phyloP scores from a whole-genome alignment of 2,888 invertebrate genomes.

The Lamellibrachia satsuma region DNA sequence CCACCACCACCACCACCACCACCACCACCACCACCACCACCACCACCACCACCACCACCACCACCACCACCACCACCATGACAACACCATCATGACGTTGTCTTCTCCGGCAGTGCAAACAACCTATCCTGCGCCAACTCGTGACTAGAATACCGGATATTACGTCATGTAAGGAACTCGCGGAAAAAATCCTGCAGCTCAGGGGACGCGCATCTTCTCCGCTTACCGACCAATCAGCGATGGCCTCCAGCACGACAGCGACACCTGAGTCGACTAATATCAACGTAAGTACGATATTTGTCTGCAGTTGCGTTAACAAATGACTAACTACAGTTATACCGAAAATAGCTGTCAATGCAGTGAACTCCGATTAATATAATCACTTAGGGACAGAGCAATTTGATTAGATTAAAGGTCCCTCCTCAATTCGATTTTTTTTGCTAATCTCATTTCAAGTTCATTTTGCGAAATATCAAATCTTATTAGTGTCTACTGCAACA shows the following conservation, averaged over 20 bases:
- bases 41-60: too few relatives aligned
- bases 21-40: background rate
- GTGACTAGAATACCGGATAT: background rate
- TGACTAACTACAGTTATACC: too few relatives aligned
- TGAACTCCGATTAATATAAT: too few relatives aligned
- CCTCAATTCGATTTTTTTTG: too few relatives aligned
- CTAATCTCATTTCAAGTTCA: too few relatives aligned
- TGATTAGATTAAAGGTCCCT: too few relatives aligned
- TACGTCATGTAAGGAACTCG: background rate
- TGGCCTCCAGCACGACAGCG: background rate
- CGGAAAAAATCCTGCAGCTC: background rate
- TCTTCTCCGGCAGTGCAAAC: background rate
- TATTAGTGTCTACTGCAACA: too few relatives aligned
- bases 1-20: background rate
- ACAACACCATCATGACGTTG: background rate
- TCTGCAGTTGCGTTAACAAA: background rate
- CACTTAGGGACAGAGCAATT: too few relatives aligned
- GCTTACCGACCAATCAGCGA: background rate
- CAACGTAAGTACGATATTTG: background rate
- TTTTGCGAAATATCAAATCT: too few relatives aligned
- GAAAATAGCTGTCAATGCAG: too few relatives aligned
- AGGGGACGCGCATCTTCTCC: background rate
- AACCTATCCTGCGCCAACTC: background rate
- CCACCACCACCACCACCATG: background rate
- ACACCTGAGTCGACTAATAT: background rate